Base-by-base conservation (phyloP, 2,797 vertebrate species). In the Rhabdomys pumilio region DNA sequence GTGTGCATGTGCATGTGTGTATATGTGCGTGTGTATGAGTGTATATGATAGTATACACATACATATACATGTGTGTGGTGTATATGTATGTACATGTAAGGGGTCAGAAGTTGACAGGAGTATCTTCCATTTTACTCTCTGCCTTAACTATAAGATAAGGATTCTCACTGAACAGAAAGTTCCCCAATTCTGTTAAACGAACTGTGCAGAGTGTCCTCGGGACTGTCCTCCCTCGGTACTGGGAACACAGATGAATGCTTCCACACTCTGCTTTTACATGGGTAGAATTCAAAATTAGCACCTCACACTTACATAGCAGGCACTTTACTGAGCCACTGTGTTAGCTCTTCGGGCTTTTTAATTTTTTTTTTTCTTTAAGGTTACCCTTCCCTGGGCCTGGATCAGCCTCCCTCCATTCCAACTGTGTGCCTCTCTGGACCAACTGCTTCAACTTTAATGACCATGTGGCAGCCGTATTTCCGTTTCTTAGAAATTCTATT, bases 401-500 rank as follows among this genome's bases (percentile, higher is more conserved):
- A 22, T 77, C 4, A 31, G 47, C 17, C 0, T 55, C 19, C 4
- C 20, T 61, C 24, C 26, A 3, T 12, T 63, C 29, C 2, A 63
- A n/a, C 14, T 44, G 22, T 13, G n/a, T 29, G 38, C 57, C 84
- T n/a, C 73, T 13, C 29, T 44, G 47, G 3, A 4, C 34, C 50
- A 87, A 34, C n/a, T 50, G 57, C 44, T 82, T 67, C 41, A 76
- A 55, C 59, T 73, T 53, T 19, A 41, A n/a, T 76, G 20, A 34
- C 26, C 24, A 57, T 9, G 26, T 41, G 57, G 24, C 67, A 91
- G 69, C 47, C 83, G 31, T 41, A 87, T 24, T 94, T 93, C 75
- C 41, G 1, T 41, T 83, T 31, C 19, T 65, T 80, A 91, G 75
- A 95, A 86, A 93, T 77, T 87, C 91, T 44, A 75, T 65, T 59